These are phyloP conservation scores for Fistularia commersonii DNA, from an alignment of 2,797 vertebrate species.

Conservation along the genomic window DNA sequence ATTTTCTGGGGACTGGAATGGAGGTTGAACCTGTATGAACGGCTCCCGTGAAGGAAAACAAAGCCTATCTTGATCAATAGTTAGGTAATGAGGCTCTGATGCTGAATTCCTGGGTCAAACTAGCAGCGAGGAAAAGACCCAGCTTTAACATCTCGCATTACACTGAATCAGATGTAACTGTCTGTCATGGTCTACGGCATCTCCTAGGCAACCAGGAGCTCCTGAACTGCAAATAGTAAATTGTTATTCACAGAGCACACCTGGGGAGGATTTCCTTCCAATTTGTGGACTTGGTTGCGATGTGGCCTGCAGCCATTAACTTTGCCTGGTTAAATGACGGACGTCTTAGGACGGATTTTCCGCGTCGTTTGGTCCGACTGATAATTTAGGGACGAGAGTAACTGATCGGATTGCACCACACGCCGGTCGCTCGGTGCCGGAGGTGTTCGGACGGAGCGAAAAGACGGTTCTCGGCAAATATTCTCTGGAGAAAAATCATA, in stretches of 20 bases:
- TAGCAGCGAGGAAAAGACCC: constrained; percentile 2
- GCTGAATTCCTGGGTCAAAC: constrained; percentile 5
- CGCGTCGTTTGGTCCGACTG: too few relatives aligned
- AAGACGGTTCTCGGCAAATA: too few relatives aligned
- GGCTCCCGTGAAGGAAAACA: too few relatives aligned
- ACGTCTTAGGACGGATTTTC: background rate
- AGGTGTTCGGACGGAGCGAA: too few relatives aligned
- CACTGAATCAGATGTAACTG: constrained; percentile 20
- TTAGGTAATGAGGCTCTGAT: background rate
- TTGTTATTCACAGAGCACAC: constrained; percentile 28
- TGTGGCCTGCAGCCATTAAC: constrained; percentile 7
- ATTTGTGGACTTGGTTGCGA: background rate
- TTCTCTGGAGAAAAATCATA: too few relatives aligned
- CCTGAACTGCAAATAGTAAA: constrained; percentile 24
- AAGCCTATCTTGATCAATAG: too few relatives aligned
- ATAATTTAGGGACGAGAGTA: too few relatives aligned
- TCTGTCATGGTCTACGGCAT: constrained; percentile 36
- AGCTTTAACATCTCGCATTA: constrained; percentile 17
- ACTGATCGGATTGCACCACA: too few relatives aligned
- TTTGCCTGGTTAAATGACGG: constrained; percentile 3
- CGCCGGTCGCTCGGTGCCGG: too few relatives aligned
- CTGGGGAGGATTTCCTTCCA: constrained; percentile 10
- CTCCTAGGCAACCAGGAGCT: constrained; percentile 50
- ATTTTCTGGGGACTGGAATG: too few relatives aligned
- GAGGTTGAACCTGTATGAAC: too few relatives aligned